phyloP scores from a whole-genome alignment of 35 echinoderm and acorn worm genomes.

The Apostichopus japonicus region DNA sequence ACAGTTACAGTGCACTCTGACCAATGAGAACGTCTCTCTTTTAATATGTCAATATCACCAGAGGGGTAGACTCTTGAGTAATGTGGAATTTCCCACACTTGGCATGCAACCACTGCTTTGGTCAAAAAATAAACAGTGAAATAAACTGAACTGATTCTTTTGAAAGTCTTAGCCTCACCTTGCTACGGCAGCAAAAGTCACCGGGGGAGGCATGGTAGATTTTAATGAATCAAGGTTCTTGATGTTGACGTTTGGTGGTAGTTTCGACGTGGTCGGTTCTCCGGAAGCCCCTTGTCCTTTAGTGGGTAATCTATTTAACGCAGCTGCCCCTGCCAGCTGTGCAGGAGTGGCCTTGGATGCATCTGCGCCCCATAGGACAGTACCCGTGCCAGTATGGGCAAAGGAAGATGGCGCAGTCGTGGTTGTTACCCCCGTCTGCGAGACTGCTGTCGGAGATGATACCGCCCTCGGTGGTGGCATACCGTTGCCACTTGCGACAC shows the following conservation, averaged over 20 bases:
- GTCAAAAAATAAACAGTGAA: too few species aligned
- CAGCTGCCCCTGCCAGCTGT: constrained; percentile 63
- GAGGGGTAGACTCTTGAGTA: too few species aligned
- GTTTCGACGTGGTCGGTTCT: constrained; percentile 44
- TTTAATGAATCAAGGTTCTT: constrained; percentile 86
- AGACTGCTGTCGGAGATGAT: background rate
- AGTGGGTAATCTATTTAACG: constrained; percentile 31
- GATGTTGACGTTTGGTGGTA: constrained; percentile 92
- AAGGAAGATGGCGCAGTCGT: constrained; percentile 62
- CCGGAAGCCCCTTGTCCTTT: background rate
- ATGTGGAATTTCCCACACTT: too few species aligned
- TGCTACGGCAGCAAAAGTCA: constrained; percentile 85
- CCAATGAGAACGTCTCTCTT: too few species aligned
- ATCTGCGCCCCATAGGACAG: constrained; percentile 72
- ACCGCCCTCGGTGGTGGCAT: background rate
- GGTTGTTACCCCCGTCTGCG: background rate
- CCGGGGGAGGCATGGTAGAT: constrained; percentile 82
- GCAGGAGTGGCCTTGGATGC: constrained; percentile 61
- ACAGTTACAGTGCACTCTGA: too few species aligned
- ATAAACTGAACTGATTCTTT: too few species aligned
- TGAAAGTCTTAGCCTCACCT: constrained; percentile 47
- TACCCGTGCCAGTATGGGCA: constrained; percentile 69
- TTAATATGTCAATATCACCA: too few species aligned
- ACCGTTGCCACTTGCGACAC: background rate
- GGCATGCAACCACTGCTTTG: too few species aligned